Base-by-base conservation (phyloP, 2,888 invertebrate genomes). In the Chymomyza fuscimana region DNA sequence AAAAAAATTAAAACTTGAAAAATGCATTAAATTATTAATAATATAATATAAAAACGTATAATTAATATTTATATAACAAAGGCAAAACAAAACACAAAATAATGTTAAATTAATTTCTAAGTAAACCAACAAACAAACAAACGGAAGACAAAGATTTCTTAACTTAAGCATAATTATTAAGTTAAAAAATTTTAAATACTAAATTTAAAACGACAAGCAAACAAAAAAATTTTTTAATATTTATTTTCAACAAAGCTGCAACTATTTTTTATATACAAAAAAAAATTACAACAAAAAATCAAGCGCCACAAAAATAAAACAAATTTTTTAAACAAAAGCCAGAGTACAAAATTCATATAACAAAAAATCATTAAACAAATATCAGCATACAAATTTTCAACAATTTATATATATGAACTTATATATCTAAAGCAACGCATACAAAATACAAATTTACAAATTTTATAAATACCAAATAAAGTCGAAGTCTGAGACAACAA, bases 71-170 rank as follows among this genome's bases (percentile, higher is more conserved):
- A 69, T 59, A 62, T 58, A 70, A 70, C 51, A 36, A 67, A 56
- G 63, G 52, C 15, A 69, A 46, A 77, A 74, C 52, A 73, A 64
- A 36, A 69, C 32, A 77, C 58, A 61, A 69, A 64, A 69, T 87
- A 88, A 89, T 86, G 87, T 88, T 87, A 82, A 90, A 88, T 84
- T 87, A 89, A 82, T 81, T 76, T 74, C 66, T 88, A 90, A 90
- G 91, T 83, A 84, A 91, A 86, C 88, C 85, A 91, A 90, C 89
- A 90, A 91, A 90, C 89, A 90, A 91, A 90, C 90, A 87, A 87
- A 88, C 87, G 89, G 89, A 90, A 90, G 90, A 89, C 88, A 89
- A 89, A 86, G 87, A 87, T 86, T 84, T 80, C 76, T 84, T 74
- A 76, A 52, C 29, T 58, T 79, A 74, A 83, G 77, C 74, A 71